Conservation (phyloP, 2,888 invertebrate genomes). For the Byasa hedistus region DNA sequence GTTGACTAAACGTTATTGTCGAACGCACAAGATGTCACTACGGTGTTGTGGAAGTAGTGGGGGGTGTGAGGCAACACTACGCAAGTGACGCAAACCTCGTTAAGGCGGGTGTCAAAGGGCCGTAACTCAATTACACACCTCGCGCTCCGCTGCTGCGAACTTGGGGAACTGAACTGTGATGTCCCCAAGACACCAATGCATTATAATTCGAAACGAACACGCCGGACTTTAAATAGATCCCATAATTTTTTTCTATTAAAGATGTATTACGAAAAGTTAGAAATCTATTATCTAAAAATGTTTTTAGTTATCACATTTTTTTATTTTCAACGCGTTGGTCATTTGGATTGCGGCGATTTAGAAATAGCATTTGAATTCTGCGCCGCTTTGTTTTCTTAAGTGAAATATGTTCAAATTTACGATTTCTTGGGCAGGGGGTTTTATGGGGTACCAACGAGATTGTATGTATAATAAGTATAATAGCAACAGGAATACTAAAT, state of each 20-base stretch:
- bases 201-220: constrained; percentile 16
- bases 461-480: too few relatives aligned
- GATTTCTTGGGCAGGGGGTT: too few relatives aligned
- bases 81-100: constrained; percentile 72
- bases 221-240: not conserved
- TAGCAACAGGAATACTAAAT: too few relatives aligned
- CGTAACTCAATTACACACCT: constrained; percentile 76
- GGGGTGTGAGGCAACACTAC: constrained; percentile 37
- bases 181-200: constrained; percentile 20
- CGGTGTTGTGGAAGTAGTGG: constrained; percentile 36
- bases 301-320: too few relatives aligned
- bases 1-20: not conserved
- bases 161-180: constrained; percentile 17
- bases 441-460: too few relatives aligned
- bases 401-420: too few relatives aligned
- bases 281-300: too few relatives aligned
- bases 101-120: constrained; percentile 76
- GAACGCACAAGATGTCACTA: constrained; percentile 22
- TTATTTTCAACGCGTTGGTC: too few relatives aligned
- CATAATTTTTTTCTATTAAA: not conserved
- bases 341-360: too few relatives aligned
- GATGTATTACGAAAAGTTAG: too few relatives aligned
- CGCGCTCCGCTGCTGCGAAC: constrained; percentile 42
- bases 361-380: too few relatives aligned
- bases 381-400: too few relatives aligned